A percentile compares a stretch with the other conserved stretches of the same genome.
phyloP scores from a whole-genome alignment of 2,888 invertebrate species.

The Amaurobius ferox region DNA sequence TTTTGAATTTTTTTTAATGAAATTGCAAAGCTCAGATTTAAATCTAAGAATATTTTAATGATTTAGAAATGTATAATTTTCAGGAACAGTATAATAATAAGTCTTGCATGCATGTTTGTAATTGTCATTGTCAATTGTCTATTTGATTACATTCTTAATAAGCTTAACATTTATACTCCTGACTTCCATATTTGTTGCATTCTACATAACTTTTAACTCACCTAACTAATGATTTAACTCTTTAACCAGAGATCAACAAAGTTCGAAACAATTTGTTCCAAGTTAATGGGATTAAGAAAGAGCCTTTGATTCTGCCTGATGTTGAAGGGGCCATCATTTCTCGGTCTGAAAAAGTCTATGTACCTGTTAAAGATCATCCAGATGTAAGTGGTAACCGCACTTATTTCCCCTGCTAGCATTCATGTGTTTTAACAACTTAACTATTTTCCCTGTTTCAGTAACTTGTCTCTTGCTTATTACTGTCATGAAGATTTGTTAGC shows the following conservation, averaged over 20 bases:
- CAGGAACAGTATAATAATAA: no score
- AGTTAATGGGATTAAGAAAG: slow-evolving; percentile 97
- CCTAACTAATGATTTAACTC: slow-evolving; percentile 43
- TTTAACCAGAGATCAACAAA: slow-evolving; percentile 95
- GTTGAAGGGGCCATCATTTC: slow-evolving; percentile 92
- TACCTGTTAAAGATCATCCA: slow-evolving; percentile 99
- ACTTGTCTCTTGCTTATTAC: background rate
- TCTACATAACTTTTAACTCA: slow-evolving; percentile 43
- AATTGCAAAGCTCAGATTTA: no score
- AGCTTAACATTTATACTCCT: background rate
- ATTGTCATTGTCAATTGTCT: background rate
- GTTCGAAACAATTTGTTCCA: slow-evolving; percentile 98
- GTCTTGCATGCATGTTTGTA: slow-evolving; percentile 1
- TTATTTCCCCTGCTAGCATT: slow-evolving; percentile 17
- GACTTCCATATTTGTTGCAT: slow-evolving; percentile 15
- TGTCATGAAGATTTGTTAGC: background rate
- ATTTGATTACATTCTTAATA: background rate
- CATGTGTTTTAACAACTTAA: background rate
- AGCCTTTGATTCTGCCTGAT: slow-evolving; percentile 93
- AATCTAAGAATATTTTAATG: no score
- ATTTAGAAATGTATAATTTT: no score
- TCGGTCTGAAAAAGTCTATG: slow-evolving; percentile 99
- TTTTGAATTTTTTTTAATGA: no score
- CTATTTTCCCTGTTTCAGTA: background rate
- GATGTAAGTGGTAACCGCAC: slow-evolving; percentile 87